These are phyloP conservation scores for Drosophila suzukii DNA, from an alignment of 1,140 invertebrate species.

Conservation along the genomic window DNA sequence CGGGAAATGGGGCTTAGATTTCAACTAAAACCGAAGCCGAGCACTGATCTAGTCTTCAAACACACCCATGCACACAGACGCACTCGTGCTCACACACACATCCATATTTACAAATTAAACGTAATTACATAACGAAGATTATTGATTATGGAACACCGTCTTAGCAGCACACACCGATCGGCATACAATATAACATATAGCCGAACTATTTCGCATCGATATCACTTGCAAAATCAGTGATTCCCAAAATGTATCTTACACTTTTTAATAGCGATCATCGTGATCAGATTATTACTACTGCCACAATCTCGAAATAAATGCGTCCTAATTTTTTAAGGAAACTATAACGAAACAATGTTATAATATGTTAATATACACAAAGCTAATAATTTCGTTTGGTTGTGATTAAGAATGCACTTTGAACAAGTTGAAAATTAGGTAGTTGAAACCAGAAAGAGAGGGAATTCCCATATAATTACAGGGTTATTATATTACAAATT, in stretches of 20 bases:
- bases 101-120: slow-evolving; percentile 40
- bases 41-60: slow-evolving; percentile 31
- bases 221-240: slow-evolving; percentile 1
- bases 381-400: background rate
- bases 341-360: background rate
- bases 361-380: background rate
- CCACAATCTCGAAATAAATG: slow-evolving; percentile 26
- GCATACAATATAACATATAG: no score
- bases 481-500: slow-evolving; percentile 13
- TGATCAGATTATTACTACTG: slow-evolving; percentile 31
- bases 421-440: background rate
- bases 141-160: slow-evolving; percentile 35
- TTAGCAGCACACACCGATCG: slow-evolving; percentile 15
- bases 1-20: slow-evolving; percentile 8
- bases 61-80: slow-evolving; percentile 2
- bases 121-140: slow-evolving; percentile 47
- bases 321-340: background rate
- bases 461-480: background rate
- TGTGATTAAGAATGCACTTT: background rate
- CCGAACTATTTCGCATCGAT: background rate
- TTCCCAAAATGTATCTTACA: slow-evolving; percentile 35
- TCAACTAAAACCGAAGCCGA: slow-evolving; percentile 35
- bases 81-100: slow-evolving; percentile 1
- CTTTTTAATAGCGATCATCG: background rate
- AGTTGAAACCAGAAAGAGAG: background rate